phyloP scores from a whole-genome alignment of 2,113 vertebrate genomes.

The Sylvietta virens region DNA sequence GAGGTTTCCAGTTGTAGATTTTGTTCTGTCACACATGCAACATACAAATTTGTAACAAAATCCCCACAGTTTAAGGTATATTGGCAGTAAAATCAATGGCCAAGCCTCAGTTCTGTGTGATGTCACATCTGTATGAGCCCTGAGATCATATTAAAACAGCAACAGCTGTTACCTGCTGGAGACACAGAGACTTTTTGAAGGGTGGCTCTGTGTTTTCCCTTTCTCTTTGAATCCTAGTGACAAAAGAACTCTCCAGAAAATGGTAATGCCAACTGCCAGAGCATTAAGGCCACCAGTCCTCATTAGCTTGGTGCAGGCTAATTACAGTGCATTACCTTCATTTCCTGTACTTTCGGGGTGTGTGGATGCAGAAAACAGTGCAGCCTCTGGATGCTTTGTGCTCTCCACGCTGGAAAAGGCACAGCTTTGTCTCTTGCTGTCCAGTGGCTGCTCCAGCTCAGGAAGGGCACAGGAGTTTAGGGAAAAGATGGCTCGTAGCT shows the following conservation, averaged over 20 bases:
- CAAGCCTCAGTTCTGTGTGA: constrained; percentile 55
- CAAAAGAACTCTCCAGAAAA: constrained; percentile 3
- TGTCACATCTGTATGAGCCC: constrained; percentile 64
- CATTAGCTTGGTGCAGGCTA: background rate
- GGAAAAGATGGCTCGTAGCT: background rate
- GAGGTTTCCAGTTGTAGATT: constrained; percentile 49
- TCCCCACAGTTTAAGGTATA: constrained; percentile 59
- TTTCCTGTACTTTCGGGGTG: background rate
- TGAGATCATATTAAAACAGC: constrained; percentile 59
- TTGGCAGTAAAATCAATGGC: constrained; percentile 64
- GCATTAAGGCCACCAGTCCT: background rate
- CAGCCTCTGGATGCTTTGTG: background rate
- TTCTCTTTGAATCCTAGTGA: background rate
- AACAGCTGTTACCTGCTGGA: constrained; percentile 68
- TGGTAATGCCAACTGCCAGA: background rate
- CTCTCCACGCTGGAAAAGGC: background rate
- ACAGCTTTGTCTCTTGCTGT: background rate
- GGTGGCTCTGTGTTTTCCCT: background rate
- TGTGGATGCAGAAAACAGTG: background rate
- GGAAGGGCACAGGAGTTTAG: background rate
- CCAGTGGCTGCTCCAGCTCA: background rate
- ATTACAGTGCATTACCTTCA: background rate
- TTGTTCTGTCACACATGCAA: constrained; percentile 34
- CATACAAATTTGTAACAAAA: constrained; percentile 62
- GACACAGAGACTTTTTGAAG: constrained; percentile 8